Evolutionary conservation across 2,888 invertebrate species (phyloP), one percentile per base, ranked within the genome.

Genomic region (Listrodromus nycthemerus): DNA sequence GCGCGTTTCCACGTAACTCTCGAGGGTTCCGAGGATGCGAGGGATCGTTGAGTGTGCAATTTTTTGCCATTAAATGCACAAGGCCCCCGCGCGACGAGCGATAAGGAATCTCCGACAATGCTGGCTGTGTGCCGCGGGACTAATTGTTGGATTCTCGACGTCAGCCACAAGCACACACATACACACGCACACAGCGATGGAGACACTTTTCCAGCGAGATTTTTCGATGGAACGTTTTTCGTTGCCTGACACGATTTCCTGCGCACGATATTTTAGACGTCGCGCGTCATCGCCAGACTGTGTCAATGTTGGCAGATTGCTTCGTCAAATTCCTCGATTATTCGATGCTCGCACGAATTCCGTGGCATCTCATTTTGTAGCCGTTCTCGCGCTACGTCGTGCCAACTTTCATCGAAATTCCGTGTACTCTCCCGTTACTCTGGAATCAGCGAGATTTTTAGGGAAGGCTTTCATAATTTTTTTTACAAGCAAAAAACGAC

Each of bases 61-160:
- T 55, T 55, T 55, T 55, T 55, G 19, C 21, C 52, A 52, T 52
- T 37, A 21, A 52, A 52, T 52, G 21, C 21, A 21, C 21, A 52
- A 52, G 10, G 19, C 21, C 52, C 21, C 52, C 52, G 19, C 21
- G 21, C 55, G 55, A 55, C 55, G 55, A 55, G 55, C 21, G 55
- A 55, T 55, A 55, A 55, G 55, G 55, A 55, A 55, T 55, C 55
- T 24, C 24, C 55, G 24, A 55, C 55, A 55, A 24, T 55, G 55
- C 55, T 55, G 21, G 21, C 24, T 55, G 55, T 55, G 52, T 52
- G 52, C 21, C 19, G 19, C 52, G 21, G 52, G 21, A 24, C 10
- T 24, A 10, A 55, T 21, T 21, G 21, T 21, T 24, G 21, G 21
- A 24, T 24, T 21, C 24, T 10, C 55, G 55, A 21, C 21, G 55